These are phyloP conservation scores for Bembecia ichneumoniformis DNA, from an alignment of 2,888 invertebrate species.

Conservation along the genomic window DNA sequence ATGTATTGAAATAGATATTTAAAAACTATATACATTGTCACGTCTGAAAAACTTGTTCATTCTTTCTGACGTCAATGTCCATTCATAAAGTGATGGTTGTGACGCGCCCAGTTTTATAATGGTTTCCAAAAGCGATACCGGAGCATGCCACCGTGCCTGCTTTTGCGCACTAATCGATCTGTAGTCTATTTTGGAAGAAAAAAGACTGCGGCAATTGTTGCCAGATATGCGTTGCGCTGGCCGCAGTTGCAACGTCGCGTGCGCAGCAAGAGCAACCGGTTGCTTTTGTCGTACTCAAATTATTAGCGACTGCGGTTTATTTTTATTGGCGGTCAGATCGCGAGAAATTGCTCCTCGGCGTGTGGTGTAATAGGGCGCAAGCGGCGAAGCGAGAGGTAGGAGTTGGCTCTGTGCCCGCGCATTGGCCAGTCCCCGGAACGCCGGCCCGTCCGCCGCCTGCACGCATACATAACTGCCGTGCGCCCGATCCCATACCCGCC, in stretches of 20 bases:
- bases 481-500: slow-evolving; percentile 8
- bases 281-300: slow-evolving; percentile 21
- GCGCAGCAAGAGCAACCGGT: slow-evolving; percentile 17
- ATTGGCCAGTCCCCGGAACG: slow-evolving; percentile 53
- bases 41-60: background rate
- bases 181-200: slow-evolving; percentile 22
- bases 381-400: slow-evolving; percentile 38
- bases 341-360: slow-evolving; percentile 27
- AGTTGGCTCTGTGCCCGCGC: slow-evolving; percentile 58
- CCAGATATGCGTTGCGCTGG: background rate
- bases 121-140: slow-evolving; percentile 13
- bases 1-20: background rate
- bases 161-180: slow-evolving; percentile 21
- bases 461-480: slow-evolving; percentile 15
- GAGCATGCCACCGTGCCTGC: slow-evolving; percentile 10
- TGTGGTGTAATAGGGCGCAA: slow-evolving; percentile 50
- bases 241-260: background rate
- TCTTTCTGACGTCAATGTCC: slow-evolving; percentile 46
- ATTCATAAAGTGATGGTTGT: slow-evolving; percentile 52
- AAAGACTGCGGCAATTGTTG: slow-evolving; percentile 7
- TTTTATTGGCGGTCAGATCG: slow-evolving; percentile 38
- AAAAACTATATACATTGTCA: background rate
- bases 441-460: slow-evolving; percentile 53
- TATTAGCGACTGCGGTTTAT: slow-evolving; percentile 45
- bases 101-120: slow-evolving; percentile 30